phyloP scores from a whole-genome alignment of 2,797 vertebrate genomes.

The Acanthurus tractus region DNA sequence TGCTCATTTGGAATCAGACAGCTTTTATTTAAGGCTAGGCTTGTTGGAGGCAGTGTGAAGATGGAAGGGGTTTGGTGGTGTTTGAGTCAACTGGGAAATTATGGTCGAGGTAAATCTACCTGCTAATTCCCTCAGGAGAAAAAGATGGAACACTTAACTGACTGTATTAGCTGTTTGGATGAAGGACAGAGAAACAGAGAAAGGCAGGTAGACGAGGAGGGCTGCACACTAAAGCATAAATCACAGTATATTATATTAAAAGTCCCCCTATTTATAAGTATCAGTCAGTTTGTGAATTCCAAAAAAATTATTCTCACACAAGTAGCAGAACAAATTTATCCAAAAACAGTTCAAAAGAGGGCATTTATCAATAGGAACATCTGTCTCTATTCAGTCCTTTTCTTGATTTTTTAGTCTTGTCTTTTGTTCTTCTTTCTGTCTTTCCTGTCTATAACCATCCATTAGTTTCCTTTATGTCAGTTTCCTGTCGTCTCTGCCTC shows the following conservation, averaged over 20 bases:
- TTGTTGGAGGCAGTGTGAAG: constrained; percentile 45
- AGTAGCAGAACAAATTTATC: no score
- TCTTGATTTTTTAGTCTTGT: constrained; percentile 19
- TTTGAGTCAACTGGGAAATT: constrained; percentile 64
- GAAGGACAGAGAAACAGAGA: constrained; percentile 14
- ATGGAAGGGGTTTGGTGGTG: constrained; percentile 43
- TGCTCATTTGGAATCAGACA: constrained; percentile 45
- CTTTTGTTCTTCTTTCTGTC: constrained; percentile 39
- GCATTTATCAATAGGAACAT: constrained; percentile 36
- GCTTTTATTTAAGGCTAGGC: constrained; percentile 39
- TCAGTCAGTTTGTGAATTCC: no score
- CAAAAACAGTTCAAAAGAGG: no score
- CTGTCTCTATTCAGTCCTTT: constrained; percentile 51
- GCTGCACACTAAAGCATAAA: not conserved
- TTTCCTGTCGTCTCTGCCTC: no score
- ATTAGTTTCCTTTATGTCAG: no score
- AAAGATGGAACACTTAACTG: constrained; percentile 29
- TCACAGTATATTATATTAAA: no score
- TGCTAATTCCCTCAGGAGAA: constrained; percentile 32
- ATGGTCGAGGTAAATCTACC: constrained; percentile 52
- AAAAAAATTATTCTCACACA: no score
- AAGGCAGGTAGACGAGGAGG: not conserved
- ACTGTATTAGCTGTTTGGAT: constrained; percentile 22
- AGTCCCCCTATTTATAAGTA: no score
- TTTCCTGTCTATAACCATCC: not conserved